Base-by-base conservation (phyloP, 2,797 vertebrate genomes). In the Eremophila alpestris region DNA sequence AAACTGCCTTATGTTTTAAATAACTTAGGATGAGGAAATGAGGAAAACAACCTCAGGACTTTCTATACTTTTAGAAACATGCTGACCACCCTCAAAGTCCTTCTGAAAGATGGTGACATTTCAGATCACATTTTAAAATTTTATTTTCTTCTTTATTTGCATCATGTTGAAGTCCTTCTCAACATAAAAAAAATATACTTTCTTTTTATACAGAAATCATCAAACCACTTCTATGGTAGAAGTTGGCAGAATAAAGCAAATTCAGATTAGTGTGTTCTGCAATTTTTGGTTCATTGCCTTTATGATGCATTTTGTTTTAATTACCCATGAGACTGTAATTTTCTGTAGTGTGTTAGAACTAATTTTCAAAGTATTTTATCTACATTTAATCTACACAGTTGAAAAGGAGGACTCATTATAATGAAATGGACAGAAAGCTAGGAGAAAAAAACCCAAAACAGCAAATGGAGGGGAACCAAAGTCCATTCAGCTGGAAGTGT, bases 241-340 rank as follows among this genome's bases (percentile, higher is more conserved):
- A 74, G 45, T 15, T 73, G 64, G 43, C 34, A 87, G 55, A 90
- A 79, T 19, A 51, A 86, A 83, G 55, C 23, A 94, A 91, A 94
- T 87, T 80, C 65, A 91, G 64, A 91, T 89, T 54, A 77, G 18
- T 23, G 21, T 41, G 18, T 45, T 89, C 43, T 78, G 54, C 30
- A 73, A 36, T 89, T 93, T 89, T 75, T 81, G 80, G 46, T 92
- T 94, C 84, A 65, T 36, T 85, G 69, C 36, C 65, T 84, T 94
- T 85, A 78, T 41, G 79, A 93, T 78, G 43, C n/a, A 78, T 84
- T 94, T 90, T 85, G 45, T 34, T 90, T 92, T 81, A 70, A 95
- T 92, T 81, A 89, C 58, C 32, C 90, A 87, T 2, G 62, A 93
- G 89, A 69, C 73, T 40, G 30, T 46, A 62, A 93, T 83, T 85